Evolutionary conservation across 2,888 invertebrate genomes (phyloP).

Genomic region (Andrena hattorfiana): DNA sequence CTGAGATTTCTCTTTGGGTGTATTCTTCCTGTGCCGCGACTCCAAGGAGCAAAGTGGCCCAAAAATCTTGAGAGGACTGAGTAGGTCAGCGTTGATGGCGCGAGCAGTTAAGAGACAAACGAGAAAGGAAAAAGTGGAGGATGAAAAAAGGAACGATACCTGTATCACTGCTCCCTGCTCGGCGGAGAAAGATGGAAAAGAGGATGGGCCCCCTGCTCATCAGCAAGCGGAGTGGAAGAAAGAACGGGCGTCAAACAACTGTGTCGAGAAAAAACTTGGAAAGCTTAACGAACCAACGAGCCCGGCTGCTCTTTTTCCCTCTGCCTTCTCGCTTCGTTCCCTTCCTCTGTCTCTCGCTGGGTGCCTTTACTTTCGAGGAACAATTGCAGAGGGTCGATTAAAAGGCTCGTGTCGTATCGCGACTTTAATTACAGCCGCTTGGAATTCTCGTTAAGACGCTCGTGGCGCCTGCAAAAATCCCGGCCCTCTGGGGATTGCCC

Average conservation of each 20-base stretch:
- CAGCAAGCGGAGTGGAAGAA: slow-evolving; percentile 63
- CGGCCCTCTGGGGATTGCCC: slow-evolving; percentile 1
- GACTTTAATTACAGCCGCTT: slow-evolving; percentile 80
- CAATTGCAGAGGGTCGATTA: slow-evolving; percentile 73
- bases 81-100: slow-evolving; percentile 38
- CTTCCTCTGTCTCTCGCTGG: slow-evolving; percentile 9
- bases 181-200: slow-evolving; percentile 21
- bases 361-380: slow-evolving; percentile 46
- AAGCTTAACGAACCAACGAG: slow-evolving; percentile 72
- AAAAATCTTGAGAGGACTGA: neutral
- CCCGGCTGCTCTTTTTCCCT: slow-evolving; percentile 50
- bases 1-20: too few species aligned
- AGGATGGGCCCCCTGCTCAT: slow-evolving; percentile 56
- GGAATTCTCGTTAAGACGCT: slow-evolving; percentile 81
- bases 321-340: slow-evolving; percentile 14
- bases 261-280: slow-evolving; percentile 69
- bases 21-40: neutral
- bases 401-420: slow-evolving; percentile 53
- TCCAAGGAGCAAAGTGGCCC: neutral
- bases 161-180: slow-evolving; percentile 15
- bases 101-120: neutral
- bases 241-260: slow-evolving; percentile 74
- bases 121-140: neutral
- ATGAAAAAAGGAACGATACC: slow-evolving; percentile 1
- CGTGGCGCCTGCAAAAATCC: slow-evolving; percentile 62